Base-by-base conservation (phyloP, 2,797 vertebrate genomes). In the Gambelia wislizenii region DNA sequence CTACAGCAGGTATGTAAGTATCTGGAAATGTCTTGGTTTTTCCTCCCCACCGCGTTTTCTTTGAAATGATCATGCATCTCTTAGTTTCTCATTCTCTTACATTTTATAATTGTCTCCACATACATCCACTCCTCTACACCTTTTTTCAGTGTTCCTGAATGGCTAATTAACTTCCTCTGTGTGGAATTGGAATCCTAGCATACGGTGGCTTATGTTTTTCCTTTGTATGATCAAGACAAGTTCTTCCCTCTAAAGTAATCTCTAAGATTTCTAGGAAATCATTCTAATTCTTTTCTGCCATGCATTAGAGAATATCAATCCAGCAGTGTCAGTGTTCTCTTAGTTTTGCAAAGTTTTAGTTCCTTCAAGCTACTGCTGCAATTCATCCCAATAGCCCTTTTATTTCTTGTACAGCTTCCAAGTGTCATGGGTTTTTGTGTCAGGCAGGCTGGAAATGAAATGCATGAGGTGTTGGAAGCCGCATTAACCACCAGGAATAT, bases 261-360 rank as follows among this genome's bases (percentile, higher is more conserved):
- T n/a, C 49, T 64, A 74, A 0, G 0, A 64, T 86, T 64, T 74
- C 39, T 36, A 14, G 56, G n/a, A 27, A 79, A 30, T 52, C 85
- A 47, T 67, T 36, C 44, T 54, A 30, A 70, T 64, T 86, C 14
- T 83, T 84, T 89, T 88, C 87, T 86, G 20, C 6, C 77, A 2
- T 13, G 9, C 47, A 87, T 83, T 25, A 82, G 72, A 42, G 18
- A 86, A 0, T 67, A 7, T 1, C 78, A 69, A 9, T 54, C 16
- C 59, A 47, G 69, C 39, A 86, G 75, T 90, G 52, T 14, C 59
- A 76, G 0, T 52, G 25, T 8, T 83, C 42, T 44, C 4, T 3
- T 61, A 70, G 6, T 3, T 52, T 39, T 4, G 33, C 52, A 72
- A 64, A 78, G 2, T 49, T 30, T 76, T 64, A 2, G 0, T 39